Conservation (phyloP, 2,797 vertebrate species). For the Hyperoplus lanceolatus region DNA sequence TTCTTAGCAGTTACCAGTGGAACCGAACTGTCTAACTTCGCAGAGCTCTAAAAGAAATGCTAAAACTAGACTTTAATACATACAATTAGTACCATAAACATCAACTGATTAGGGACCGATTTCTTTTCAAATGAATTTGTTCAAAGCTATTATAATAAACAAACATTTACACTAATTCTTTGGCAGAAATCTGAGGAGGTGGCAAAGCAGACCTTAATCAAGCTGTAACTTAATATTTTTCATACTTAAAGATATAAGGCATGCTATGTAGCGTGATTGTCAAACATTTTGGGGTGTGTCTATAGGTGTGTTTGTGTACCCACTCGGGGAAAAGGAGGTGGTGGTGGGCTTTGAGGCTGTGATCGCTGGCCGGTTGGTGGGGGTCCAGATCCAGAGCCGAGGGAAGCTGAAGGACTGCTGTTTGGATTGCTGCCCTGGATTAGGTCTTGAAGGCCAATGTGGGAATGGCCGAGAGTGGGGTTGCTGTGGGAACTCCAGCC, state of each 20-base stretch:
- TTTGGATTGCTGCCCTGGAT: conserved; percentile 83
- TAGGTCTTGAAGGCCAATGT: conserved; percentile 82
- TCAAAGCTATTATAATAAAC: background rate
- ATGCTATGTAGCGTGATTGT: conserved; percentile 1
- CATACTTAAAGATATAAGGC: background rate
- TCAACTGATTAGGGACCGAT: background rate
- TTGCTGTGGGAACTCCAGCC: conserved; percentile 81
- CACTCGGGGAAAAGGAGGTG: conserved; percentile 93
- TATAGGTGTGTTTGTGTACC: conserved; percentile 95
- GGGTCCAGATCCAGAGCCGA: conserved; percentile 91
- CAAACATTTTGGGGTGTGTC: background rate
- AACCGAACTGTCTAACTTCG: background rate
- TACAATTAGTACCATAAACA: background rate
- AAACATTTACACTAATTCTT: background rate
- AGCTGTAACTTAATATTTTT: background rate
- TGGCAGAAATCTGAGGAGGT: background rate
- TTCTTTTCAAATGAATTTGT: background rate
- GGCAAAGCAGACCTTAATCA: background rate
- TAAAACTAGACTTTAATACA: background rate
- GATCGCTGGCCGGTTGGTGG: conserved; percentile 87
- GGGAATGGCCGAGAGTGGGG: conserved; percentile 84
- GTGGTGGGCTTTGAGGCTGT: conserved; percentile 92
- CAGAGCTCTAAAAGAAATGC: background rate
- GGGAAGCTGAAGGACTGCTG: conserved; percentile 90
- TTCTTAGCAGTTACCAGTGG: background rate